These are phyloP conservation scores for Aldabrachelys gigantea DNA, from an alignment of 2,113 vertebrate species.

Conservation along the genomic window DNA sequence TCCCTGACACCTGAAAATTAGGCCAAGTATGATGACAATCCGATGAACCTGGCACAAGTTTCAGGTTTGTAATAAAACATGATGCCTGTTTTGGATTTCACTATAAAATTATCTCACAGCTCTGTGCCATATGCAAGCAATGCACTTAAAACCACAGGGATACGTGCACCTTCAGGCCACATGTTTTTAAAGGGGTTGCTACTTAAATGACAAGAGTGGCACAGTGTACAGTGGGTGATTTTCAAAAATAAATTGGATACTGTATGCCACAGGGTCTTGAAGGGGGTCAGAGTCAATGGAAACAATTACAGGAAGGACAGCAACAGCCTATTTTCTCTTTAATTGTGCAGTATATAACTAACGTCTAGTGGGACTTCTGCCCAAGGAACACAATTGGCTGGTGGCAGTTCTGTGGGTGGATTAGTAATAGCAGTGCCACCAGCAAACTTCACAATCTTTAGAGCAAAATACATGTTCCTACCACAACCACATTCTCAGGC, in stretches of 20 bases:
- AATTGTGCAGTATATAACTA: neutral
- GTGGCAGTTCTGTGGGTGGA: neutral
- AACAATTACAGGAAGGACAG: neutral
- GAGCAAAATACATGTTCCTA: neutral
- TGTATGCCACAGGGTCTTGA: neutral
- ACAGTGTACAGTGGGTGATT: neutral
- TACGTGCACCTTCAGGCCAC: neutral
- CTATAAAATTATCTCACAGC: fast-evolving
- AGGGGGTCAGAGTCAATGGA: neutral
- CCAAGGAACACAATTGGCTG: neutral
- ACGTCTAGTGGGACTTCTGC: neutral
- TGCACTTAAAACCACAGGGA: neutral
- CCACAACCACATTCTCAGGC: neutral
- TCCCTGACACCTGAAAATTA: neutral
- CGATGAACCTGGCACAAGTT: neutral
- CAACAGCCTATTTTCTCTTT: neutral
- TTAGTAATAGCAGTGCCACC: neutral
- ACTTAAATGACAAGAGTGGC: neutral
- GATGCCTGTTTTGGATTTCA: neutral
- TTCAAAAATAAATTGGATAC: fast-evolving
- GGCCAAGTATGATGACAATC: neutral
- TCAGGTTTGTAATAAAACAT: neutral
- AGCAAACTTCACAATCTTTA: neutral
- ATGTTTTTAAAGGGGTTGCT: neutral
- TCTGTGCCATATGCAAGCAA: fast-evolving